phyloP scores from a whole-genome alignment of 2,113 vertebrate species.

The Artemisiospiza belli region DNA sequence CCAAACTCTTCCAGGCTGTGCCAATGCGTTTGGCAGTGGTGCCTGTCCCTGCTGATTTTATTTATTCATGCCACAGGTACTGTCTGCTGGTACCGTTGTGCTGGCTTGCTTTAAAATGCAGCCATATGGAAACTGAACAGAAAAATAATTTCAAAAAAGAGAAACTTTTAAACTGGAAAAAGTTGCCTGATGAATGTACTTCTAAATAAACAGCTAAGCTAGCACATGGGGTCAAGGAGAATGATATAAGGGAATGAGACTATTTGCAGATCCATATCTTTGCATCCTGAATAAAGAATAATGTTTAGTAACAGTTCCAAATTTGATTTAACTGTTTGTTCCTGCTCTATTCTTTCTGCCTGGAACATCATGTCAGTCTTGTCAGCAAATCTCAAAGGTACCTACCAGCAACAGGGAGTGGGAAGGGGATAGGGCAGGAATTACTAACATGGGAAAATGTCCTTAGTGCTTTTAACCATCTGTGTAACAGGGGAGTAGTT shows the following conservation, averaged over 20 bases:
- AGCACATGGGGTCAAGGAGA: background rate
- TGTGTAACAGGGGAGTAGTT: background rate
- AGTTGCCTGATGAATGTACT: background rate
- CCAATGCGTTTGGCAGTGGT: background rate
- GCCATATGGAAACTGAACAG: background rate
- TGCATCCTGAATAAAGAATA: background rate
- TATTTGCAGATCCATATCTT: background rate
- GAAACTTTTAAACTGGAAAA: background rate
- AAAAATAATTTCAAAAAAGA: background rate
- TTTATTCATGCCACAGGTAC: background rate
- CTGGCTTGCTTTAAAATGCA: background rate
- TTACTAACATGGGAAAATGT: background rate
- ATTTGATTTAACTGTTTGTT: background rate
- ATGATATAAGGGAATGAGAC: background rate
- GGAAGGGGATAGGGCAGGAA: background rate
- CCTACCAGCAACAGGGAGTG: background rate
- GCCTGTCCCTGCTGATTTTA: background rate
- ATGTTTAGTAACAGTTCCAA: background rate
- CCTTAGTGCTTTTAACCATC: background rate
- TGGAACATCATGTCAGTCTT: background rate
- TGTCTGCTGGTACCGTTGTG: background rate
- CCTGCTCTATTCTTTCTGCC: background rate
- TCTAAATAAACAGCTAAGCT: background rate
- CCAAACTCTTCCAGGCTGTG: background rate
- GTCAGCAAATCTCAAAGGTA: background rate